A percentile compares a stretch with the other conserved stretches of the same genome.
Evolutionary conservation across 2,888 invertebrate genomes (phyloP).

Genomic region (Yponomeuta plumbellus): DNA sequence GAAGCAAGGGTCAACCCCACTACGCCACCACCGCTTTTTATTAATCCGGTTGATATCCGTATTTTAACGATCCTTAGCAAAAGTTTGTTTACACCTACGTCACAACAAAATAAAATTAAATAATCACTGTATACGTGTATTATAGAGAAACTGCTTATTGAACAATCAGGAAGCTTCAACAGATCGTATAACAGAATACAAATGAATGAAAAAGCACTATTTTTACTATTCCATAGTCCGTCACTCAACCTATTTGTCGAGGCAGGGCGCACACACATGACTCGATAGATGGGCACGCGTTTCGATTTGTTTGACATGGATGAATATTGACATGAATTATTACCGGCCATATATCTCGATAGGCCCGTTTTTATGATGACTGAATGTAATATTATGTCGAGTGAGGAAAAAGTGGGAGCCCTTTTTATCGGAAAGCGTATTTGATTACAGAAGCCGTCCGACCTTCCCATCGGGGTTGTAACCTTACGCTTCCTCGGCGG

Average conservation of each 20-base stretch:
- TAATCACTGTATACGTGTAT: too few relatives aligned
- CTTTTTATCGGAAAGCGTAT: slow-evolving; percentile 11
- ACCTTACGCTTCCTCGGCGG: not conserved
- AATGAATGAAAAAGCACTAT: not conserved
- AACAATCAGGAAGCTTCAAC: too few relatives aligned
- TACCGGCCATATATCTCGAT: slow-evolving; percentile 42
- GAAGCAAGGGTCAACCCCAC: too few relatives aligned
- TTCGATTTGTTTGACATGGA: slow-evolving; percentile 55
- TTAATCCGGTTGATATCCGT: too few relatives aligned
- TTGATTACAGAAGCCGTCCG: not conserved
- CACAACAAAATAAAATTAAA: too few relatives aligned
- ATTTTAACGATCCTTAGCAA: too few relatives aligned
- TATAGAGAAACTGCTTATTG: too few relatives aligned
- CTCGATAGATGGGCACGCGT: slow-evolving; percentile 38
- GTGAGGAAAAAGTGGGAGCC: slow-evolving; percentile 47
- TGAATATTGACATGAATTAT: slow-evolving; percentile 55
- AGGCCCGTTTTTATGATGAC: slow-evolving; percentile 51
- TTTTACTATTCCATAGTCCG: not conserved
- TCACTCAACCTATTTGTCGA: not conserved
- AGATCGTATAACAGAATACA: too few relatives aligned
- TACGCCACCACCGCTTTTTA: too few relatives aligned
- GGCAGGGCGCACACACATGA: not conserved
- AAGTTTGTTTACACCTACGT: too few relatives aligned
- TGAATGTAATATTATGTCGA: slow-evolving; percentile 45
- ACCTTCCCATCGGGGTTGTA: not conserved